Percentiles rank a stretch among this genome's conserved stretches.
phyloP scores from a whole-genome alignment of 2,797 vertebrate species.

The Anolis apletophallus region DNA sequence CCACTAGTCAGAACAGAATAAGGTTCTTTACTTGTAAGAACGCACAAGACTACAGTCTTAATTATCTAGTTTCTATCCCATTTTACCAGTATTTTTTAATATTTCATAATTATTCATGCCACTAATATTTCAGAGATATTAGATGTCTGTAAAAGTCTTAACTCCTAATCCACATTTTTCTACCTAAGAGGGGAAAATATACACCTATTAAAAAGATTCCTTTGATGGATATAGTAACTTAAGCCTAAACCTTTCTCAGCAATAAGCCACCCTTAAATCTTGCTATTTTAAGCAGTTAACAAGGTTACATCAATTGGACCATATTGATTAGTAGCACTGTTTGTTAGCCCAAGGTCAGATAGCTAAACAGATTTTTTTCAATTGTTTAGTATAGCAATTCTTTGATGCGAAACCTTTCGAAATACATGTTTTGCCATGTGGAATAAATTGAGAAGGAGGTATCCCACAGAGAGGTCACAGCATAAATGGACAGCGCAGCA shows the following conservation, averaged over 20 bases:
- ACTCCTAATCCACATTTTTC: slow-evolving; percentile 49
- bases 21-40: too few species aligned
- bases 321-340: not conserved
- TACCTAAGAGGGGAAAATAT: slow-evolving; percentile 28
- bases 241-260: slow-evolving; percentile 44
- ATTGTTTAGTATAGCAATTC: not conserved
- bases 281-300: not conserved
- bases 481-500: not conserved
- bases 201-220: slow-evolving; percentile 8
- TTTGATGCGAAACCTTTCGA: slow-evolving; percentile 1
- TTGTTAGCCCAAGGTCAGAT: not conserved
- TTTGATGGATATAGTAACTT: slow-evolving; percentile 52
- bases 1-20: too few species aligned
- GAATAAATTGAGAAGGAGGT: not conserved
- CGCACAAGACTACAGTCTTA: not conserved
- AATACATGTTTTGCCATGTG: not conserved
- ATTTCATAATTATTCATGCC: not conserved
- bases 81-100: not conserved
- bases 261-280: slow-evolving; percentile 25
- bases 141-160: slow-evolving; percentile 55
- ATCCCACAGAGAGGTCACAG: not conserved
- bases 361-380: not conserved
- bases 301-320: slow-evolving; percentile 3
- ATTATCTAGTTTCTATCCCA: not conserved
- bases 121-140: not conserved